Conservation (phyloP, 2,888 invertebrate species). For the Perizoma flavofasciatum region DNA sequence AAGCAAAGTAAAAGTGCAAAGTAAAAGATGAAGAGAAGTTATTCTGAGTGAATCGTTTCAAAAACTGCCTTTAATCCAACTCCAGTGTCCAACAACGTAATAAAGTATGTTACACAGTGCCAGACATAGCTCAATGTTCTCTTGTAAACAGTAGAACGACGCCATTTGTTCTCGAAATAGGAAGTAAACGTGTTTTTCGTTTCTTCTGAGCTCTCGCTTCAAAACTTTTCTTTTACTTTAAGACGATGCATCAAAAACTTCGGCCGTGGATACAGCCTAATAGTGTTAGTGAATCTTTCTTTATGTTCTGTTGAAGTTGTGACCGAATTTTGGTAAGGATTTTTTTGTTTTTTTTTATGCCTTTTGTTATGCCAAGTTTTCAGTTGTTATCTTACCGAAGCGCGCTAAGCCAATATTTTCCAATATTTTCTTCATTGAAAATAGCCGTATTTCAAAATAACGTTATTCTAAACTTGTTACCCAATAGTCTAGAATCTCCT, state of each 20-base stretch:
- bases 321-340: conserved; percentile 12
- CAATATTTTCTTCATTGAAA: too few species aligned
- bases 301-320: conserved; percentile 25
- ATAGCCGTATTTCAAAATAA: too few species aligned
- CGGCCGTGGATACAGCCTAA: conserved; percentile 38
- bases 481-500: too few species aligned
- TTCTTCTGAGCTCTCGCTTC: conserved; percentile 51
- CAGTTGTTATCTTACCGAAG: too few species aligned
- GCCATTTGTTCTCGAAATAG: conserved; percentile 70
- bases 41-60: conserved; percentile 19
- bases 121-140: conserved; percentile 44
- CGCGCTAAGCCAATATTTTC: too few species aligned
- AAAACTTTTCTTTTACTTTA: conserved; percentile 58
- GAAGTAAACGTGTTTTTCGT: conserved; percentile 67
- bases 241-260: conserved; percentile 51
- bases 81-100: conserved; percentile 33
- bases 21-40: conserved; percentile 5
- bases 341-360: not conserved
- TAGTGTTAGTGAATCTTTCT: conserved; percentile 40
- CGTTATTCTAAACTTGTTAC: too few species aligned
- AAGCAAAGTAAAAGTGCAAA: conserved; percentile 3
- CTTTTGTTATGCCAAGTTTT: too few species aligned
- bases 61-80: conserved; percentile 26
- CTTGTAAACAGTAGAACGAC: conserved; percentile 50
- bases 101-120: conserved; percentile 39